Percentiles rank a stretch among this genome's conserved stretches.
These are phyloP conservation scores for Cathartes aura DNA, from an alignment of 2,113 vertebrate genomes.

Conservation along the genomic window DNA sequence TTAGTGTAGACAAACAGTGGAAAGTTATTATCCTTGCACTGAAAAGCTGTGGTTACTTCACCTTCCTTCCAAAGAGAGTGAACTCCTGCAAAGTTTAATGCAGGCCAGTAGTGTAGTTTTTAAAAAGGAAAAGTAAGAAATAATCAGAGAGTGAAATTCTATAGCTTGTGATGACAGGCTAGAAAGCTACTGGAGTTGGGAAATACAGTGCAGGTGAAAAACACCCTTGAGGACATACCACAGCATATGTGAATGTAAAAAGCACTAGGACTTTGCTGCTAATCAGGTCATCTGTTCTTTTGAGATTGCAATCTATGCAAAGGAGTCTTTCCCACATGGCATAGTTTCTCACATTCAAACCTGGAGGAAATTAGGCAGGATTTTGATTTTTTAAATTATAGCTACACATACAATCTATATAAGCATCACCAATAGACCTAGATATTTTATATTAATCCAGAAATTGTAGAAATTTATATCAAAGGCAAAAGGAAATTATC, in stretches of 20 bases:
- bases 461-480: neutral
- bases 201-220: slow-evolving; percentile 4
- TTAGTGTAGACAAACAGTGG: neutral
- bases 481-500: neutral
- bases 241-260: neutral
- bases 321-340: neutral
- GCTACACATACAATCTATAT: neutral
- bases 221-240: neutral
- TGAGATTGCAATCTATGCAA: neutral
- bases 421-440: neutral
- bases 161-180: neutral
- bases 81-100: neutral
- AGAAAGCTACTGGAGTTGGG: neutral
- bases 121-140: neutral
- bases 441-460: neutral
- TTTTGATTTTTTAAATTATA: neutral
- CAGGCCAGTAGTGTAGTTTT: neutral
- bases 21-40: neutral
- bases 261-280: neutral
- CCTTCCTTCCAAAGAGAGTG: neutral
- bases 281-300: neutral
- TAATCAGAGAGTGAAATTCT: neutral
- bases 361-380: neutral
- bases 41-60: neutral
- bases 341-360: neutral